Percentiles rank a stretch among this genome's conserved stretches.
These are phyloP conservation scores for Mythimna albipuncta DNA, from an alignment of 2,888 invertebrate species.

Conservation along the genomic window DNA sequence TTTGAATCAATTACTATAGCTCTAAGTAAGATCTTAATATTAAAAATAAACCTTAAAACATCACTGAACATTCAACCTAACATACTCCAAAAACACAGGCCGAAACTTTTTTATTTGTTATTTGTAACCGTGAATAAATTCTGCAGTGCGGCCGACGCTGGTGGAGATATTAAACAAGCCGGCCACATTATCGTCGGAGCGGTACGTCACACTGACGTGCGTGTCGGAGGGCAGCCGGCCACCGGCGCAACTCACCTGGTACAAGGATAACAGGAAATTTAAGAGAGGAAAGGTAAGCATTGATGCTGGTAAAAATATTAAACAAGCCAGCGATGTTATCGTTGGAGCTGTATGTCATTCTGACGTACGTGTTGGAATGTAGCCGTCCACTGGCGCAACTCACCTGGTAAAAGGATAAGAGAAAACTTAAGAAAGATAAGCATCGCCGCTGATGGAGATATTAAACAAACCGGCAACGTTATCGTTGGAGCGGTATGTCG, in stretches of 20 bases:
- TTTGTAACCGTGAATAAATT: conserved; percentile 50
- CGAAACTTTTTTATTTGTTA: conserved; percentile 22
- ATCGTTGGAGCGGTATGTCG: conserved; percentile 95
- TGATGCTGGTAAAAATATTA: not conserved
- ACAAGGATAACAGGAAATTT: conserved; percentile 94
- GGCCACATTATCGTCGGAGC: conserved; percentile 94
- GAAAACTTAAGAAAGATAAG: too few species aligned
- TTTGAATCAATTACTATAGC: too few species aligned
- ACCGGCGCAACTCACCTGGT: conserved; percentile 96
- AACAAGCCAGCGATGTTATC: not conserved
- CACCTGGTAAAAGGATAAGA: conserved; percentile 94
- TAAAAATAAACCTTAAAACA: conserved; percentile 11
- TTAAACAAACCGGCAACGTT: conserved; percentile 94
- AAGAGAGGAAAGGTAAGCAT: conserved; percentile 93
- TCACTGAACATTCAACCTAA: conserved; percentile 3
- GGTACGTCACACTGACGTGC: conserved; percentile 95
- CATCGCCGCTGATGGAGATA: conserved; percentile 93
- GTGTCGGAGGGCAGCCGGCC: conserved; percentile 96
- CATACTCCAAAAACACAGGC: conserved; percentile 1
- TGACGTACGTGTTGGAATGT: conserved; percentile 95
- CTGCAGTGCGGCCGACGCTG: conserved; percentile 95
- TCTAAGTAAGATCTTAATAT: not conserved
- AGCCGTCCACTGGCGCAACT: conserved; percentile 96
- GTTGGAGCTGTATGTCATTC: conserved; percentile 93
- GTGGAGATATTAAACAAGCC: conserved; percentile 95